Evolutionary conservation across 1,140 invertebrate species (phyloP).

Genomic region (Bombus breviceps): DNA sequence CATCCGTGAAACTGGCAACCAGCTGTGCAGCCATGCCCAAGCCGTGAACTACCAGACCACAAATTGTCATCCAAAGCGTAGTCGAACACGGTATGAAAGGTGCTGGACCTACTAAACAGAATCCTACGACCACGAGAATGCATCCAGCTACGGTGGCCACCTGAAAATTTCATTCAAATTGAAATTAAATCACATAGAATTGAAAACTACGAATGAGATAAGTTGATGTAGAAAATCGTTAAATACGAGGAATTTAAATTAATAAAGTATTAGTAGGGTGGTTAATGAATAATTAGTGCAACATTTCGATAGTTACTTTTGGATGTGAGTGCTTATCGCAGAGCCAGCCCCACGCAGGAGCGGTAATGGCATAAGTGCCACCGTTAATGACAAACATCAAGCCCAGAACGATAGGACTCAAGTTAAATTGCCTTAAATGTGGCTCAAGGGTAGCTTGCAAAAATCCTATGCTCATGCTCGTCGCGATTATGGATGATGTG

Average conservation of each 20-base stretch:
- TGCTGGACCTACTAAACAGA: constrained; percentile 89
- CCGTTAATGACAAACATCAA: constrained; percentile 95
- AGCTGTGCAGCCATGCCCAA: constrained; percentile 91
- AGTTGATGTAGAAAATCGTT: background rate
- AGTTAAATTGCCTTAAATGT: constrained; percentile 89
- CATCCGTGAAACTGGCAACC: constrained; percentile 91
- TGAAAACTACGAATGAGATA: background rate
- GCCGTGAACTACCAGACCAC: constrained; percentile 89
- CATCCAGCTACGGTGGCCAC: constrained; percentile 87
- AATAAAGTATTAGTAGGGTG: background rate
- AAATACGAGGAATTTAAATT: background rate
- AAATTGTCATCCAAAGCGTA: constrained; percentile 86
- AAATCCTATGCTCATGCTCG: constrained; percentile 92
- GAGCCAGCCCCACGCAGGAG: constrained; percentile 91
- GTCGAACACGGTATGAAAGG: constrained; percentile 87
- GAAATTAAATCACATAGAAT: background rate
- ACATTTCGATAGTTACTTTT: constrained; percentile 80
- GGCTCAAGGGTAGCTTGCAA: constrained; percentile 92
- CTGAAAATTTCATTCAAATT: constrained; percentile 60
- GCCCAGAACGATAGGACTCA: constrained; percentile 89
- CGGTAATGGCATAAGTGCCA: constrained; percentile 91
- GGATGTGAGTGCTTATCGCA: constrained; percentile 88
- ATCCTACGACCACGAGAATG: constrained; percentile 86
- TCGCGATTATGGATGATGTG: constrained; percentile 87
- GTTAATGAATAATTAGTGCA: background rate